phyloP scores from a whole-genome alignment of 2,113 vertebrate genomes.

The Rhineura floridana region DNA sequence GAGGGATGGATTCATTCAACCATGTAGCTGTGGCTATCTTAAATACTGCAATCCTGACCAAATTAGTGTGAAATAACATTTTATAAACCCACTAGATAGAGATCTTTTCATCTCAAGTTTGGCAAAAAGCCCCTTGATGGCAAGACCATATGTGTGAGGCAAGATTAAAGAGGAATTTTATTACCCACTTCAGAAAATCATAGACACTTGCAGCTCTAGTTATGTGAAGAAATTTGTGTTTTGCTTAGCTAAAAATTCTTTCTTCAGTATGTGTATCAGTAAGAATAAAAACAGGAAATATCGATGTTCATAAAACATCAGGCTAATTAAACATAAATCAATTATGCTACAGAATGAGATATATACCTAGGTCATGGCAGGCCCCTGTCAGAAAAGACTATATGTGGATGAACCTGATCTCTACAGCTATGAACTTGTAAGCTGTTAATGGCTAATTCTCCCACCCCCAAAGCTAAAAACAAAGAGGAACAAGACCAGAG shows the following conservation, averaged over 20 bases:
- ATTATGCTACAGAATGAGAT: background rate
- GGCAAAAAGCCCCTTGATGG: background rate
- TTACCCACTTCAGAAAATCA: background rate
- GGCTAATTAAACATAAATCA: background rate
- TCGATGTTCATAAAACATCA: background rate
- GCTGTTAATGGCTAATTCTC: background rate
- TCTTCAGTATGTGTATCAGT: no score
- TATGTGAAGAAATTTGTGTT: background rate
- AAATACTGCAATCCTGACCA: background rate
- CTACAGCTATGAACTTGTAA: background rate
- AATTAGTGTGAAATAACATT: conserved; percentile 6
- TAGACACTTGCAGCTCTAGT: background rate
- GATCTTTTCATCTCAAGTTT: background rate
- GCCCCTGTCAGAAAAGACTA: no score
- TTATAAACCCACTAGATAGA: background rate
- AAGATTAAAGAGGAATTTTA: conserved; percentile 2
- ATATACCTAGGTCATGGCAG: background rate
- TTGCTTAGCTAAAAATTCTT: background rate
- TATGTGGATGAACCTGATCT: background rate
- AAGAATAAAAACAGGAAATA: background rate
- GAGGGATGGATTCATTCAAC: background rate
- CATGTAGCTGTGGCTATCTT: background rate
- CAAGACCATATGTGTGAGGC: background rate
- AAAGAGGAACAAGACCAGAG: background rate
- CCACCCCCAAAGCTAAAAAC: background rate